Evolutionary conservation across 2,888 invertebrate genomes (phyloP).

Genomic region (Cosmia pyralina): DNA sequence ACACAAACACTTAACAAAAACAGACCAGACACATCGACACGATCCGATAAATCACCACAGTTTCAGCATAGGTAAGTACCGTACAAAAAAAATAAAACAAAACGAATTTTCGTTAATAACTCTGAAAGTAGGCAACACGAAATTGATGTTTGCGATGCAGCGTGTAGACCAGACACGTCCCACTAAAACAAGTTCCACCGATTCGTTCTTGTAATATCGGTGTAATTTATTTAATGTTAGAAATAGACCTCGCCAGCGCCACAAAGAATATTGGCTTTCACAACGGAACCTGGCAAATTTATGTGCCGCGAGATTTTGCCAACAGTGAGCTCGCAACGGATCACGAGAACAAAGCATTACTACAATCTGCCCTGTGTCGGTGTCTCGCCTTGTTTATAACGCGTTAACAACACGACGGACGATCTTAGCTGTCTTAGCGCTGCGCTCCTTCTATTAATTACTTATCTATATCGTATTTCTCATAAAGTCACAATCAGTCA

Average conservation of each 20-base stretch:
- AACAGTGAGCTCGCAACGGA: conserved; percentile 75
- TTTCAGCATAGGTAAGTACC: conserved; percentile 32
- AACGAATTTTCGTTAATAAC: conserved; percentile 63
- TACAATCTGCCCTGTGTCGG: conserved; percentile 63
- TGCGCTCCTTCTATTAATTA: conserved; percentile 56
- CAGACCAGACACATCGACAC: conserved; percentile 19
- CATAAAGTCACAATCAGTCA: conserved; percentile 52
- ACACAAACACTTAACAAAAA: conserved; percentile 17
- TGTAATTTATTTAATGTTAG: conserved; percentile 90
- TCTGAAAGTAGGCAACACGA: conserved; percentile 74
- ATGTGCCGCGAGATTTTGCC: conserved; percentile 87
- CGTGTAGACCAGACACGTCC: conserved; percentile 83
- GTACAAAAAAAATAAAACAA: conserved; percentile 55
- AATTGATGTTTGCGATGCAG: conserved; percentile 84
- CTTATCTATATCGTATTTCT: conserved; percentile 56
- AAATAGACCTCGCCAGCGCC: conserved; percentile 86
- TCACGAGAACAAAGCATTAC: conserved; percentile 82
- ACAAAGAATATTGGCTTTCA: conserved; percentile 90
- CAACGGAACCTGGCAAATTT: conserved; percentile 89
- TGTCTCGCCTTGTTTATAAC: conserved; percentile 57
- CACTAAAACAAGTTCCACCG: conserved; percentile 84
- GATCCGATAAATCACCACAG: conserved; percentile 46
- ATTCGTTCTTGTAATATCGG: conserved; percentile 89
- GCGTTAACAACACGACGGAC: conserved; percentile 59
- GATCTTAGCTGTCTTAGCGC: conserved; percentile 38